These are phyloP conservation scores for Scolopax rusticola DNA, from an alignment of 2,797 vertebrate genomes.

Conservation along the genomic window DNA sequence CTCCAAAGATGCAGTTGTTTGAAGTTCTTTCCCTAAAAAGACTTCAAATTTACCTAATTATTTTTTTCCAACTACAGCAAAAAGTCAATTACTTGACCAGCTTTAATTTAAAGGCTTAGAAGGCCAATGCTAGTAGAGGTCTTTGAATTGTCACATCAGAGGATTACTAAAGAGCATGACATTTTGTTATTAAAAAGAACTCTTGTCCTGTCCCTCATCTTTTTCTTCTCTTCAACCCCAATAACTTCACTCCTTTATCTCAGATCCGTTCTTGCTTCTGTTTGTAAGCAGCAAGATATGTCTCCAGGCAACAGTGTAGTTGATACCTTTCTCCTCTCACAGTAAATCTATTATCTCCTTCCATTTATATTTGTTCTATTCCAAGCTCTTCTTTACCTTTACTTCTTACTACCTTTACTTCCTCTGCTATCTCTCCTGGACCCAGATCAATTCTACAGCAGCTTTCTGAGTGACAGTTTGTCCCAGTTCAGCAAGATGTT, in stretches of 20 bases:
- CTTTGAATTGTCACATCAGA: background rate
- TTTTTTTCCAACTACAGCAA: background rate
- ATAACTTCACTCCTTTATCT: background rate
- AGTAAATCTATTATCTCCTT: background rate
- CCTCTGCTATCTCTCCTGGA: background rate
- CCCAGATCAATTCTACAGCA: background rate
- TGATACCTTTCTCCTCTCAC: background rate
- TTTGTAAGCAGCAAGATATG: background rate
- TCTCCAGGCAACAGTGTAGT: background rate
- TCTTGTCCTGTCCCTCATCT: background rate
- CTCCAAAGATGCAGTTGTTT: slow-evolving; percentile 22
- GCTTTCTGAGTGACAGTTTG: background rate
- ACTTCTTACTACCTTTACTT: too few relatives aligned
- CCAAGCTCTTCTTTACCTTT: background rate
- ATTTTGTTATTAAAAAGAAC: background rate
- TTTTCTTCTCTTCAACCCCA: background rate
- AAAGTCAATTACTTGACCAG: background rate
- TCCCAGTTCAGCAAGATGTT: background rate
- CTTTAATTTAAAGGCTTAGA: background rate
- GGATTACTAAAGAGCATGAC: background rate
- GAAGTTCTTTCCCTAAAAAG: background rate
- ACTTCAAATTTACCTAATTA: background rate
- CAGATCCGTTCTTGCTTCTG: background rate
- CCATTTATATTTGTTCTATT: background rate
- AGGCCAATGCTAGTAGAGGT: background rate